phyloP scores from a whole-genome alignment of 1,140 invertebrate genomes.

The Antheraea mylitta region DNA sequence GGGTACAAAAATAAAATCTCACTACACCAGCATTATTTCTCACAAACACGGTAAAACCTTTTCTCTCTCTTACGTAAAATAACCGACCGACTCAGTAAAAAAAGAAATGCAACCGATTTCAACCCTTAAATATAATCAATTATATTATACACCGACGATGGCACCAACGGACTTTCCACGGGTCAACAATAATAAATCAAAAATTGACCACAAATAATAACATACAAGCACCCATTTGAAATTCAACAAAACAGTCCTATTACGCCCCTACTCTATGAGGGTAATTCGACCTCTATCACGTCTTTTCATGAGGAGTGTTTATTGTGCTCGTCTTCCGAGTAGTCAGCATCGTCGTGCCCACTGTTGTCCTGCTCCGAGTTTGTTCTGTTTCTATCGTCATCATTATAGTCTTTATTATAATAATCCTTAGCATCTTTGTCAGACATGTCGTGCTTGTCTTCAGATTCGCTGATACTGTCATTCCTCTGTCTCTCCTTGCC shows the following conservation, averaged over 20 bases:
- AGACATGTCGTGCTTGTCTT: slow-evolving; percentile 48
- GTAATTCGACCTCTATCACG: not conserved
- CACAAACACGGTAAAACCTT: not conserved
- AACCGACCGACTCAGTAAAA: not conserved
- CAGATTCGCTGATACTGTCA: slow-evolving; percentile 52
- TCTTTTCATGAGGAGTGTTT: slow-evolving; percentile 65
- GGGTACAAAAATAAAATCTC: slow-evolving; percentile 35
- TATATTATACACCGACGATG: slow-evolving; percentile 64
- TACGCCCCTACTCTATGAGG: not conserved
- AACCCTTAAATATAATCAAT: slow-evolving; percentile 45
- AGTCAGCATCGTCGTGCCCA: slow-evolving; percentile 67
- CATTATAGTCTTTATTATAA: slow-evolving; percentile 55
- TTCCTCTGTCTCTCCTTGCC: slow-evolving; percentile 68
- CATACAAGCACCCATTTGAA: slow-evolving; percentile 67
- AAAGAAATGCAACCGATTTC: slow-evolving; percentile 31
- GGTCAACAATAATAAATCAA: slow-evolving; percentile 69
- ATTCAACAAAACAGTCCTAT: slow-evolving; percentile 61
- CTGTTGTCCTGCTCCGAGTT: slow-evolving; percentile 64
- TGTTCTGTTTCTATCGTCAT: slow-evolving; percentile 54
- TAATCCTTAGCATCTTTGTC: slow-evolving; percentile 67
- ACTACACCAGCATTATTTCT: slow-evolving; percentile 17
- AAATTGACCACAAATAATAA: slow-evolving; percentile 68
- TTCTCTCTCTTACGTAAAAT: not conserved
- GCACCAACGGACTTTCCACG: slow-evolving; percentile 73
- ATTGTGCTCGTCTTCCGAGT: slow-evolving; percentile 72